Percentiles rank a stretch among this genome's conserved stretches.
phyloP scores from a whole-genome alignment of 2,888 invertebrate species.

The Oligia strigilis region DNA sequence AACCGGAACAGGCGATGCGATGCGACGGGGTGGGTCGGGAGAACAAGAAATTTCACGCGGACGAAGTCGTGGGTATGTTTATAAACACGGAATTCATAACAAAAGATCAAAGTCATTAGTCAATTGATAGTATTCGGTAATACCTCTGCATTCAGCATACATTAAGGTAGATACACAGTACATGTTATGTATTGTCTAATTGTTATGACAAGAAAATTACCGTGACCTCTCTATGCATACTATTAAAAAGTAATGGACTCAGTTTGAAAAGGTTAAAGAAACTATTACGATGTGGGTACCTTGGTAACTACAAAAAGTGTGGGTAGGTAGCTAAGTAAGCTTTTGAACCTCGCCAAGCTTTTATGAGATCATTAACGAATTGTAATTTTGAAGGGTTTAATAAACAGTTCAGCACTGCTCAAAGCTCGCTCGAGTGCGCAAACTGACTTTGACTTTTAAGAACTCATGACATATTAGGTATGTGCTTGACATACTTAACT shows the following conservation, averaged over 20 bases:
- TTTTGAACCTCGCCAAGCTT: slow-evolving; percentile 18
- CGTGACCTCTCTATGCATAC: slow-evolving; percentile 48
- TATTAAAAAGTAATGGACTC: slow-evolving; percentile 65
- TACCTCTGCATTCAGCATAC: not conserved
- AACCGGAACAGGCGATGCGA: no score
- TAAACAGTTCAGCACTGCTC: not conserved
- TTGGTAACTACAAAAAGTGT: slow-evolving; percentile 20
- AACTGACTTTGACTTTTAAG: not conserved
- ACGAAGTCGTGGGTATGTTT: not conserved
- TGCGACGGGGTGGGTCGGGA: no score
- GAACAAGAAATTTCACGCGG: no score
- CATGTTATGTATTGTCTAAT: slow-evolving; percentile 41
- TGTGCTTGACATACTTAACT: not conserved
- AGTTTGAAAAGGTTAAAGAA: slow-evolving; percentile 65
- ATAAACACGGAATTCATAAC: not conserved
- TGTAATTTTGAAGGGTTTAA: not conserved
- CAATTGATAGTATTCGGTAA: slow-evolving; percentile 2
- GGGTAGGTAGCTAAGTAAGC: slow-evolving; percentile 32
- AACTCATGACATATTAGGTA: not conserved
- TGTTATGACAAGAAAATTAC: slow-evolving; percentile 68
- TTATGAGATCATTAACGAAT: slow-evolving; percentile 20
- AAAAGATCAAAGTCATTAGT: not conserved
- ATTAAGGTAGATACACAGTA: not conserved
- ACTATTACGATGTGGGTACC: slow-evolving; percentile 31
- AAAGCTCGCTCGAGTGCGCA: slow-evolving; percentile 18